Evolutionary conservation across 2,888 invertebrate genomes (phyloP), one percentile per base, ranked within the genome.

Genomic region (Therioaphis trifolii): DNA sequence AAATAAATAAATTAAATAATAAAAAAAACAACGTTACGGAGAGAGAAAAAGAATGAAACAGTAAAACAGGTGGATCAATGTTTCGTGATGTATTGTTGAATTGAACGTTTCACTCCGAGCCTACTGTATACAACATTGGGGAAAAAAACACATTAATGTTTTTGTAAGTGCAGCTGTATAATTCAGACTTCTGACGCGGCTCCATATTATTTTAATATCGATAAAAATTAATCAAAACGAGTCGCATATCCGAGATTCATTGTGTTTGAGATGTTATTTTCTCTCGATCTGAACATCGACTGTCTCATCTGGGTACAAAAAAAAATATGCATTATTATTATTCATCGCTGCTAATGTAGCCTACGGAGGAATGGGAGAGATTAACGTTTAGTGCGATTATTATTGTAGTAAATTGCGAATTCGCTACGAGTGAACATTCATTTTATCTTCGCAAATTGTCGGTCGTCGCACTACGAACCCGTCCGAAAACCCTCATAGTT

Each of bases 21-120:
- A 15, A 43, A 24, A 14, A 46, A 55, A 55, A 27, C 21, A 29
- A n/a, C 29, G 21, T 40, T 9, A 27, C 18, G 9, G 43, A 35
- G 35, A 35, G 35, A 35, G 35, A 35, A 35, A 35, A 69, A 55
- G 14, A 69, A 79, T 68, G 69, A 79, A 69, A 79, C n/a, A n/a
- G 40, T 15, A 27, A 79, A 55, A 79, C 78, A 79, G 78, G 68
- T 68, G 24, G 78, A 78, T 78, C 78, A 78, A 69, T 79, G 52
- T 55, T 79, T 69, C 40, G 24, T 68, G 24, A 78, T 68, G 68
- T 55, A 69, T 43, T 79, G 43, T 79, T n/a, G 43, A 68, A 55
- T 79, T 43, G 55, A 69, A 69, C 27, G 69, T 18, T 68, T 52
- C 35, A 35, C 35, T 24, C 4, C n/a, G 24, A 43, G 40, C 40